Conservation (phyloP, 2,113 vertebrate genomes). For the Engystomops pustulosus region DNA sequence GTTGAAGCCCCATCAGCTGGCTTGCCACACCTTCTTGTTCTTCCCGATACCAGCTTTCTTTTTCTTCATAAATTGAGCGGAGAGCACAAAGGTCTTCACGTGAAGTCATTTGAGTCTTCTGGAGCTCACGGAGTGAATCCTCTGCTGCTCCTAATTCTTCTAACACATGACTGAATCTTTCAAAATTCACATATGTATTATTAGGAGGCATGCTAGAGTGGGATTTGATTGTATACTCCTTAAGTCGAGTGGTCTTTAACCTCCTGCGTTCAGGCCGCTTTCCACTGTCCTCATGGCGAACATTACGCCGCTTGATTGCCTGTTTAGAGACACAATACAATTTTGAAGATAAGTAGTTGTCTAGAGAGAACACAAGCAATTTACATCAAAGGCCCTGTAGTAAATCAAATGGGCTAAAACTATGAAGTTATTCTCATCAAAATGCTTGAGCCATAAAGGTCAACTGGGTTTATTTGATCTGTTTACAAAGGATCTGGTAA, state of each 20-base stretch:
- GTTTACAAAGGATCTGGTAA: no score
- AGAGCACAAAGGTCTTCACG: constrained; percentile 89
- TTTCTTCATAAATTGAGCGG: constrained; percentile 92
- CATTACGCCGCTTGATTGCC: constrained; percentile 94
- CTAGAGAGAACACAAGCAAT: no score
- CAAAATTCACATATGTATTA: constrained; percentile 96
- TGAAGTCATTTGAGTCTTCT: constrained; percentile 86
- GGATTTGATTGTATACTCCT: constrained; percentile 98
- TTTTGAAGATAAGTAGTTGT: no score
- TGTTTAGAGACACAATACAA: constrained; percentile 59
- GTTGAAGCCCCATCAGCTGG: constrained; percentile 85
- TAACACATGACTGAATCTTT: constrained; percentile 95
- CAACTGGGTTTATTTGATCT: not conserved
- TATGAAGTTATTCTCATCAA: no score
- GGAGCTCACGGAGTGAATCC: constrained; percentile 87
- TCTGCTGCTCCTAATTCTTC: constrained; percentile 89
- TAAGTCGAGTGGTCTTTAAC: constrained; percentile 93
- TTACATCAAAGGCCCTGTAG: no score
- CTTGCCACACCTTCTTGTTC: constrained; percentile 88
- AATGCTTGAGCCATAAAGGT: not conserved
- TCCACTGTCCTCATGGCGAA: constrained; percentile 86
- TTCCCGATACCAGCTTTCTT: constrained; percentile 94
- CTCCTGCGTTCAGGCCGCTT: constrained; percentile 89
- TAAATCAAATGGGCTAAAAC: no score
- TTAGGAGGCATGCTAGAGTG: constrained; percentile 99